These are phyloP conservation scores for Lasioglossum figueresi DNA, from an alignment of 2,888 invertebrate species.

Conservation along the genomic window DNA sequence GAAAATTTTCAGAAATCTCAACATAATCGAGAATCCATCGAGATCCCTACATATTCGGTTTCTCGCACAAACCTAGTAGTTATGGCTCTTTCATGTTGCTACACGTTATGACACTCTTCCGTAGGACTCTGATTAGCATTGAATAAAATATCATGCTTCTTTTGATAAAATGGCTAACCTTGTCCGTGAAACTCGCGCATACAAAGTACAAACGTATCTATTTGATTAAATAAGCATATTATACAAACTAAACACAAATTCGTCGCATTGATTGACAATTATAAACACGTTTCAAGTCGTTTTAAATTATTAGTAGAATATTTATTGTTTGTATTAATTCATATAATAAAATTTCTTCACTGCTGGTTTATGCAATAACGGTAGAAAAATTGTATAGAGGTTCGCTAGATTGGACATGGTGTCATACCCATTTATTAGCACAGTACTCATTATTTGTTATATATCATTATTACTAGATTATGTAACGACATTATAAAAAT, in stretches of 20 bases:
- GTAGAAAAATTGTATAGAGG: background rate
- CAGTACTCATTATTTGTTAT: background rate
- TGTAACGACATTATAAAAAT: constrained; percentile 6
- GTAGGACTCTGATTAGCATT: background rate
- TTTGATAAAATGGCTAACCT: no score
- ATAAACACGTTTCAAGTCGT: no score
- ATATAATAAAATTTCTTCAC: background rate
- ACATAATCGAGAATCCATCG: no score
- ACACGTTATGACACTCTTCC: no score
- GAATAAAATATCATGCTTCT: background rate
- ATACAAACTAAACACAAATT: no score
- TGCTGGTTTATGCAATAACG: background rate
- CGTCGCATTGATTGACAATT: no score
- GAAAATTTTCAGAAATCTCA: no score
- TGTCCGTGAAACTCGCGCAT: no score
- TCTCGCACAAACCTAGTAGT: background rate
- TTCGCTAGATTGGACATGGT: background rate
- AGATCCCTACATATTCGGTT: no score
- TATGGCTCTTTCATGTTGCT: background rate
- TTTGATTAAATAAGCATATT: no score
- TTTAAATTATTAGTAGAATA: background rate
- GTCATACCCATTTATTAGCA: background rate
- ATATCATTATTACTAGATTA: constrained; percentile 4
- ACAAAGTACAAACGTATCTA: no score
- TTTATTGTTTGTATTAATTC: background rate